Evolutionary conservation across 2,797 vertebrate genomes (phyloP).

Genomic region (Lagorchestes hirsutus): DNA sequence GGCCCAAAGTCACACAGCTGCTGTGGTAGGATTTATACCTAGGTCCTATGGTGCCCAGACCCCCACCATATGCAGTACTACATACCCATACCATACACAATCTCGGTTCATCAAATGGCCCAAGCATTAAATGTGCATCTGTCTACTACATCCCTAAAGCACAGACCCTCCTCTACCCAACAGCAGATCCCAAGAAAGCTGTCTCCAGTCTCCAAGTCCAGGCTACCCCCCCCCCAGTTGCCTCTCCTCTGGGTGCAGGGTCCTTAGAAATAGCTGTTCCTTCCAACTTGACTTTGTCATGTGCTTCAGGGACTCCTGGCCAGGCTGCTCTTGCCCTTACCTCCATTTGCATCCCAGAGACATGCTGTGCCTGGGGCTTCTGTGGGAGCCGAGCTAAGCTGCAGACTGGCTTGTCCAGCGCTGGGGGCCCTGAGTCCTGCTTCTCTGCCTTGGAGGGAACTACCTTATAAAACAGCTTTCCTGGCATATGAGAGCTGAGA

Average conservation of each 20-base stretch:
- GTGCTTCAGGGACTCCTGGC: too few relatives aligned
- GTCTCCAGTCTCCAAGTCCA: not conserved
- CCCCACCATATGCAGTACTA: not conserved
- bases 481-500: not conserved
- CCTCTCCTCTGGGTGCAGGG: not conserved
- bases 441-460: not conserved
- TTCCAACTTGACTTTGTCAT: not conserved
- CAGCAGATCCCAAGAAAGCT: not conserved
- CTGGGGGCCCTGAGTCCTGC: not conserved
- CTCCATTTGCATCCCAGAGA: not conserved
- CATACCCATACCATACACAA: not conserved
- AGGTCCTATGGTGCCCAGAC: not conserved
- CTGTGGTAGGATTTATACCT: not conserved
- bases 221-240: not conserved
- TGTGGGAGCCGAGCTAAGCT: not conserved
- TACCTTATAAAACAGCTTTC: not conserved
- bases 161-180: not conserved
- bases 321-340: not conserved
- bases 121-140: not conserved
- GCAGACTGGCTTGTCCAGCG: accelerated
- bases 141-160: not conserved
- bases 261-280: not conserved
- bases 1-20: not conserved
- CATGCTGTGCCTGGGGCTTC: not conserved
- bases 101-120: not conserved